These are phyloP conservation scores for Lochmaea capreae DNA, from an alignment of 2,888 invertebrate genomes.

Conservation along the genomic window DNA sequence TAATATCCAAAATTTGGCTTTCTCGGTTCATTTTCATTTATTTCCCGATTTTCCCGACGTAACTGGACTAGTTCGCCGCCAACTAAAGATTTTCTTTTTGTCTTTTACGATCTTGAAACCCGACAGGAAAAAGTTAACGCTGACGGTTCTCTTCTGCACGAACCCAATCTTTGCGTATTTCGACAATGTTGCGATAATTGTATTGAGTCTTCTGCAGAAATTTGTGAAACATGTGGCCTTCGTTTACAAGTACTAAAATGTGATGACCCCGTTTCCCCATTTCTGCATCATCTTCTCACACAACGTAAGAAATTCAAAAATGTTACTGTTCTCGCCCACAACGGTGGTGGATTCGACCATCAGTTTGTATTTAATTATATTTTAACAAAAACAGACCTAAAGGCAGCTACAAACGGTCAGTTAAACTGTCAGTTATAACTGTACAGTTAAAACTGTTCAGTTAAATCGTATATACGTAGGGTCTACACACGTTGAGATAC, in stretches of 20 bases:
- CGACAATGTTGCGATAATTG: constrained; percentile 8
- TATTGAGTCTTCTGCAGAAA: neutral
- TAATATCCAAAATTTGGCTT: too few relatives aligned
- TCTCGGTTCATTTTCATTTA: too few relatives aligned
- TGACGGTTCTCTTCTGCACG: constrained; percentile 31
- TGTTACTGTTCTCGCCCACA: constrained; percentile 36
- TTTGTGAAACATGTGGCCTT: constrained; percentile 20
- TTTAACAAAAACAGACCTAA: constrained; percentile 33
- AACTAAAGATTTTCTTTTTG: constrained; percentile 35
- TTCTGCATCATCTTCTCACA: constrained; percentile 13
- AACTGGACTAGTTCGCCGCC: constrained; percentile 22
- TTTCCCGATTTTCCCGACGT: too few relatives aligned
- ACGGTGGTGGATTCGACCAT: constrained; percentile 34
- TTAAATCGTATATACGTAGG: too few relatives aligned
- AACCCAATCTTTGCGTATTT: constrained; percentile 37
- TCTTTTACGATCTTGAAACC: constrained; percentile 48
- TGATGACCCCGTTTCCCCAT: constrained; percentile 7
- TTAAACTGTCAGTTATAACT: too few relatives aligned
- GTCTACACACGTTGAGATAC: too few relatives aligned
- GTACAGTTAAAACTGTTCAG: too few relatives aligned
- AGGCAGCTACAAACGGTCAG: too few relatives aligned
- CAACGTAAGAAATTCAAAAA: constrained; percentile 27
- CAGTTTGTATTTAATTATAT: constrained; percentile 40
- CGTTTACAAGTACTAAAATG: constrained; percentile 16
- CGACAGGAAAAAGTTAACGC: constrained; percentile 35